Percentiles rank a stretch among this genome's conserved stretches.
These are phyloP conservation scores for Zaprionus camerounensis DNA, from an alignment of 1,140 invertebrate species.

Conservation along the genomic window DNA sequence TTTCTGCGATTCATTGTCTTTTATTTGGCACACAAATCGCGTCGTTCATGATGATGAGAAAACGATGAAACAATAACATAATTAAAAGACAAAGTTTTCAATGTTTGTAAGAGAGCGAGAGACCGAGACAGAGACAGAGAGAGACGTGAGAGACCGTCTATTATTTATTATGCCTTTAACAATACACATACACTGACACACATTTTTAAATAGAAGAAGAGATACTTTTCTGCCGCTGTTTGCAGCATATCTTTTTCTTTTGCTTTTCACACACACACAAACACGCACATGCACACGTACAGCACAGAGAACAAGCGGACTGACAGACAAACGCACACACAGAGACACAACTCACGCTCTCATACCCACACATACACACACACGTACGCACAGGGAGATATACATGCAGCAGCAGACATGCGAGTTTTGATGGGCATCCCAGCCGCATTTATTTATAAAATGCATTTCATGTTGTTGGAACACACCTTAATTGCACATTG, in stretches of 20 bases:
- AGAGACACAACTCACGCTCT: constrained; percentile 10
- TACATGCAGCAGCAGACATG: constrained; percentile 36
- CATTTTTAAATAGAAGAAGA: constrained; percentile 81
- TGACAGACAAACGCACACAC: constrained; percentile 35
- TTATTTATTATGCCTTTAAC: constrained; percentile 75
- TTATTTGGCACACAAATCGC: constrained; percentile 73
- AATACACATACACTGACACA: constrained; percentile 78
- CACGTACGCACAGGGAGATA: constrained; percentile 2
- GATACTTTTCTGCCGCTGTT: constrained; percentile 72
- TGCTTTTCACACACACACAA: constrained; percentile 54
- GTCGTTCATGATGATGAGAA: constrained; percentile 63
- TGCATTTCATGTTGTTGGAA: constrained; percentile 28
- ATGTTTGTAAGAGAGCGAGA: constrained; percentile 45
- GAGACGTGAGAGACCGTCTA: constrained; percentile 45
- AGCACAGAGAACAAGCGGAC: constrained; percentile 28
- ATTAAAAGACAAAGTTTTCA: constrained; percentile 57
- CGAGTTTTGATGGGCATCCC: constrained; percentile 30
- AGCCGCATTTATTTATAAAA: constrained; percentile 20
- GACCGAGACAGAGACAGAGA: constrained; percentile 20
- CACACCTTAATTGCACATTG: constrained; percentile 69
- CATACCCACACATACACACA: constrained; percentile 21
- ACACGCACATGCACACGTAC: constrained; percentile 20
- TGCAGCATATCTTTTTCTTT: constrained; percentile 74
- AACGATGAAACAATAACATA: constrained; percentile 72
- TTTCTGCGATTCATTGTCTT: constrained; percentile 49